Evolutionary conservation across 2,888 invertebrate genomes (phyloP), one percentile per base, ranked within the genome.

Genomic region (Thymelicus acteon): DNA sequence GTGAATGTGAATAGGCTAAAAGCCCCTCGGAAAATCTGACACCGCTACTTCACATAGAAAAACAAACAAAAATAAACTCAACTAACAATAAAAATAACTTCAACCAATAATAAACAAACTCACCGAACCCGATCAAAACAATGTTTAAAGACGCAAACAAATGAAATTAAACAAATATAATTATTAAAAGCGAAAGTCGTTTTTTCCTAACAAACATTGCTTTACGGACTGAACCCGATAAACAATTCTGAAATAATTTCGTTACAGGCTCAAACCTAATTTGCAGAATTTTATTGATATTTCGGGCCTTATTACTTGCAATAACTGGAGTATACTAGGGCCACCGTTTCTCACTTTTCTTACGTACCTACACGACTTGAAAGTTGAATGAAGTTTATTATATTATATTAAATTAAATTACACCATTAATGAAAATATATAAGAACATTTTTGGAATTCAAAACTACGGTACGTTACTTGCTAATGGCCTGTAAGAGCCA

Each of bases 1-100:
- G 87, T 89, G 85, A 88, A 81, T 88, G 87, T 89, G 85, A 88
- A 81, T 80, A 83, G 85, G 88, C 86, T 88, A 87, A 89, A 89
- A 89, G 89, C 89, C 87, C 85, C 85, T 82, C 82, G 83, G 83
- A 87, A 86, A 88, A 62, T 57, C 63, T 63, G 58, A 63, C 63
- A 58, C 57, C 48, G 58, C 49, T 8, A 69, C 62, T 19, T 62
- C 47, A 57, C 37, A 54, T 7, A 2, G 48, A 49, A 58, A 58
- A 49, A 49, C 69, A 58, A 63, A 63, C 58, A 49, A 58, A 63
- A 40, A 47, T 57, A 49, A 57, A 69, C 69, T 47, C 48, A n/a
- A n/a, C n/a, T n/a, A n/a, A n/a, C n/a, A n/a, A n/a, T n/a, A n/a
- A n/a, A n/a, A n/a, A n/a, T 48, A 63, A 47, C 37, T 6, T 19